A percentile compares a stretch with the other conserved stretches of the same genome.
Conservation (phyloP, 2,888 invertebrate genomes). For the Hipparchia sbordonii region DNA sequence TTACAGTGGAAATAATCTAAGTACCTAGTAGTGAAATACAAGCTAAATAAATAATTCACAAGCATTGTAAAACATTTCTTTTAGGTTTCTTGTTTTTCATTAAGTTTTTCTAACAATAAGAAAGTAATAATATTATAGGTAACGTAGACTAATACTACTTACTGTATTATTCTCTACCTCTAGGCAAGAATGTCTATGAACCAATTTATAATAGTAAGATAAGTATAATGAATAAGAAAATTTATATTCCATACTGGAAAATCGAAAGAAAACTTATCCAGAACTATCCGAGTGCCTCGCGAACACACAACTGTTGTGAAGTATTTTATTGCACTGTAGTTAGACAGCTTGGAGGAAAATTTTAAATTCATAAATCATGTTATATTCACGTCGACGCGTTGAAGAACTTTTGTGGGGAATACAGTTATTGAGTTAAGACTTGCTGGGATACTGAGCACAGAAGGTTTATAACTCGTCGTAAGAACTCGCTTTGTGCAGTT, state of each 20-base stretch:
- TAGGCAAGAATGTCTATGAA: neutral
- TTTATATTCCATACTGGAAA: constrained; percentile 19
- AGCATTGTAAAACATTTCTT: no score
- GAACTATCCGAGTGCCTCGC: constrained; percentile 27
- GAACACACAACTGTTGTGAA: constrained; percentile 30
- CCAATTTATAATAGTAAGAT: constrained; percentile 1
- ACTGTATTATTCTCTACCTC: neutral
- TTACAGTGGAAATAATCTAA: no score
- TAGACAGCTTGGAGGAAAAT: constrained; percentile 40
- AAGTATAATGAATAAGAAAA: neutral
- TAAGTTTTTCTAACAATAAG: no score
- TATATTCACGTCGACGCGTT: constrained; percentile 40
- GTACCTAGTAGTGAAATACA: no score
- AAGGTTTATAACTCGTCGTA: constrained; percentile 28
- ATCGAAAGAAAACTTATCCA: constrained; percentile 30
- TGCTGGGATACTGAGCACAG: constrained; percentile 37
- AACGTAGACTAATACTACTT: no score
- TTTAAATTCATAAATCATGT: constrained; percentile 43
- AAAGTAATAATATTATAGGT: no score
- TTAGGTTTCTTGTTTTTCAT: no score
- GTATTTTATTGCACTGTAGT: constrained; percentile 39
- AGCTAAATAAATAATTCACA: no score
- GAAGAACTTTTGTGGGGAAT: constrained; percentile 42
- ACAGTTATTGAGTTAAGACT: constrained; percentile 43
- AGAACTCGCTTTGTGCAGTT: constrained; percentile 31